Evolutionary conservation across 1,140 invertebrate genomes (phyloP).

Genomic region (Papilio glaucus): DNA sequence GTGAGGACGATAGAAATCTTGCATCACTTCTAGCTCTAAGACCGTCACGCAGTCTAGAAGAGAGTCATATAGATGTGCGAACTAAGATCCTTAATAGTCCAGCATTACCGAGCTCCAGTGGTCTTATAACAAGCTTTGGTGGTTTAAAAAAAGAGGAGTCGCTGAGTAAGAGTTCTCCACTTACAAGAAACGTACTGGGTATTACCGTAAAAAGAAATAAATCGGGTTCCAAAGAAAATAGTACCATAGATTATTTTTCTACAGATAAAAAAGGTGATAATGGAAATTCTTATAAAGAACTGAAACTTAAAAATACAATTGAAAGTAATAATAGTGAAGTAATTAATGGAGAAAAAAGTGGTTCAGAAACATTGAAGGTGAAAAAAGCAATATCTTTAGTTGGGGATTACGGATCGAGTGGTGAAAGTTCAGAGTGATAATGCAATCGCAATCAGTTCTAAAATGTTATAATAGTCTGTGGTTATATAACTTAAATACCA

Average conservation of each 20-base stretch:
- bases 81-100: slow-evolving; percentile 84
- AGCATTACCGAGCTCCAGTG: slow-evolving; percentile 83
- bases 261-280: slow-evolving; percentile 34
- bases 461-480: no score
- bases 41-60: slow-evolving; percentile 82
- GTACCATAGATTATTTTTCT: background rate
- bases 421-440: slow-evolving; percentile 61
- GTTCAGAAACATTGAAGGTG: slow-evolving; percentile 29
- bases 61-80: slow-evolving; percentile 81
- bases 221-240: slow-evolving; percentile 35
- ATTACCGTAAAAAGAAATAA: slow-evolving; percentile 69
- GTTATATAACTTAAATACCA: no score
- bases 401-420: slow-evolving; percentile 76
- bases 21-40: slow-evolving; percentile 89
- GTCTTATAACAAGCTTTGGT: slow-evolving; percentile 82
- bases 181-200: slow-evolving; percentile 73
- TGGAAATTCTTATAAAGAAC: slow-evolving; percentile 7
- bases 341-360: slow-evolving; percentile 34
- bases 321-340: background rate
- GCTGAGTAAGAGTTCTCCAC: slow-evolving; percentile 65
- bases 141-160: slow-evolving; percentile 83
- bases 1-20: slow-evolving; percentile 90
- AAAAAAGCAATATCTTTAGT: slow-evolving; percentile 58
- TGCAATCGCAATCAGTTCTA: background rate
- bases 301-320: background rate